These are phyloP conservation scores for Pogonophryne albipinna DNA, from an alignment of 2,797 vertebrate species.

Conservation along the genomic window DNA sequence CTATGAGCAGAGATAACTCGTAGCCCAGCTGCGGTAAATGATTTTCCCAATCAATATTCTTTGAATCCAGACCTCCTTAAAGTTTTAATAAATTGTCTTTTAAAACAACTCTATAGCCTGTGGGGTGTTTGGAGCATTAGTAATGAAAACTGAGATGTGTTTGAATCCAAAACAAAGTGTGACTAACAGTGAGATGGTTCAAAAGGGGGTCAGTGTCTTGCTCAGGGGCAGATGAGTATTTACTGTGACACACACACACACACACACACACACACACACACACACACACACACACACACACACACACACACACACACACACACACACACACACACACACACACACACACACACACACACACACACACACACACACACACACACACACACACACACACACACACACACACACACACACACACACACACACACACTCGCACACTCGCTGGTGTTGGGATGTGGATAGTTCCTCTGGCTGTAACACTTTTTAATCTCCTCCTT, in stretches of 20 bases:
- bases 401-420: too few relatives aligned
- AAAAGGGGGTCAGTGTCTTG: constrained; percentile 4
- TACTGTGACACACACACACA: neutral
- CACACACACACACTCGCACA: too few relatives aligned
- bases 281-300: too few relatives aligned
- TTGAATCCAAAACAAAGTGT: neutral
- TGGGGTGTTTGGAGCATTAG: neutral
- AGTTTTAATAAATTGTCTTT: neutral
- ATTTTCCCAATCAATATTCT: constrained; percentile 1
- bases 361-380: too few relatives aligned
- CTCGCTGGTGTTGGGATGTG: neutral
- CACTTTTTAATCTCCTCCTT: neutral
- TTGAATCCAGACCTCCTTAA: constrained; percentile 10
- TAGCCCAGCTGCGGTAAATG: neutral
- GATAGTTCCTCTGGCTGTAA: neutral
- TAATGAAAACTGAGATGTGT: neutral
- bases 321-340: too few relatives aligned
- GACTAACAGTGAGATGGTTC: neutral
- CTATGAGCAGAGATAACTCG: constrained; percentile 4
- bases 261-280: too few relatives aligned
- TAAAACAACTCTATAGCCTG: neutral
- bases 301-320: too few relatives aligned
- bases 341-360: too few relatives aligned
- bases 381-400: too few relatives aligned
- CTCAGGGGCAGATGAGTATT: constrained; percentile 29